A percentile compares a stretch with the other conserved stretches of the same genome.
Evolutionary conservation across 2,113 vertebrate genomes (phyloP).

Genomic region (Pristiophorus japonicus): DNA sequence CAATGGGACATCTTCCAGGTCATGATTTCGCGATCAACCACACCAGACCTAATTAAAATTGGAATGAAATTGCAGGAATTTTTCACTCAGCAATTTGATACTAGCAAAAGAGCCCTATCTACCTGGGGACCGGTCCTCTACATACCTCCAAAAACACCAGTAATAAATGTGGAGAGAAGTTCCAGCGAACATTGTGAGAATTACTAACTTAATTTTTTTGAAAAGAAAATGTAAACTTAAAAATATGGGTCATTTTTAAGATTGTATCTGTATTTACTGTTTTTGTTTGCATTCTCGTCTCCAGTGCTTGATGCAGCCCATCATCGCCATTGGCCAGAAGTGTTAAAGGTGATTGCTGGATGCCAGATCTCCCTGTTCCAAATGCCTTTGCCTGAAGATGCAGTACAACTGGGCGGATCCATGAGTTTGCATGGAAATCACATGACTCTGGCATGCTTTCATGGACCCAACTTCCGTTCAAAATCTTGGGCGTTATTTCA

Average conservation of each 20-base stretch:
- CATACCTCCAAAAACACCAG: constrained; percentile 77
- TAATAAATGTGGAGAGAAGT: constrained; percentile 74
- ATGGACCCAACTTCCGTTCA: constrained; percentile 94
- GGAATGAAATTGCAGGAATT: constrained; percentile 99
- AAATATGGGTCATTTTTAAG: neutral
- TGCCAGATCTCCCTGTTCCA: constrained; percentile 97
- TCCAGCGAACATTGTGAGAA: constrained; percentile 78
- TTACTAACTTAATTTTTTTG: neutral
- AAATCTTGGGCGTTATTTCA: constrained; percentile 97
- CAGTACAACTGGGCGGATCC: constrained; percentile 90
- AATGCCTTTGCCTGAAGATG: constrained; percentile 85
- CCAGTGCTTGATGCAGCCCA: constrained; percentile 87
- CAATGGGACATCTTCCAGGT: constrained; percentile 99
- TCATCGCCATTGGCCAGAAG: constrained; percentile 93
- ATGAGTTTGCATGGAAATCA: constrained; percentile 97
- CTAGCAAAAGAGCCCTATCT: constrained; percentile 91
- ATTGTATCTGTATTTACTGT: neutral
- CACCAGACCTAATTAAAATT: constrained; percentile 97
- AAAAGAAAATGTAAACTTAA: constrained; percentile 2
- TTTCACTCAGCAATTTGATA: constrained; percentile 98
- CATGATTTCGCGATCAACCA: constrained; percentile 97
- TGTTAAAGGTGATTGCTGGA: constrained; percentile 83
- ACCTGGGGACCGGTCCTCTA: constrained; percentile 96
- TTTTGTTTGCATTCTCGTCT: constrained; percentile 40
- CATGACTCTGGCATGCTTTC: constrained; percentile 95